phyloP scores from a whole-genome alignment of 1,140 invertebrate genomes.

The Anthonomus grandis region DNA sequence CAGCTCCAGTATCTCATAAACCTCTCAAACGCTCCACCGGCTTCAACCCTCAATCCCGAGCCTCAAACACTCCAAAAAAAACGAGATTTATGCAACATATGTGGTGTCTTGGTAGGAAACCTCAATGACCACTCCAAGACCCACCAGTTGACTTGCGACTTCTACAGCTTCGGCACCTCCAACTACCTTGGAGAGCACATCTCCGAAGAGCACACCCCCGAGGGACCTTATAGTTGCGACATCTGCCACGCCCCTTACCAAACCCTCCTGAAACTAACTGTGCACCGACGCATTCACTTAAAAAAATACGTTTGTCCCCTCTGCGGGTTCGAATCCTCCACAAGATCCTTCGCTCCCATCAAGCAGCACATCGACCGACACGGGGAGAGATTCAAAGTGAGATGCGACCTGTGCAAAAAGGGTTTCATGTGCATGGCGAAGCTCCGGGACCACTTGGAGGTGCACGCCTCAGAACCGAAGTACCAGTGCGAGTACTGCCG shows the following conservation, averaged over 20 bases:
- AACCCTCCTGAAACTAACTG: constrained; percentile 6
- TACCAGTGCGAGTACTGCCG: constrained; percentile 50
- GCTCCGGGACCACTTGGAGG: constrained; percentile 48
- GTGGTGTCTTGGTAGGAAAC: not conserved
- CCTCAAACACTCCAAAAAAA: not conserved
- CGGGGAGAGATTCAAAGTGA: constrained; percentile 49
- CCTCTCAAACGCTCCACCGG: too few relatives aligned
- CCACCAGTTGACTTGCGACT: constrained; percentile 12
- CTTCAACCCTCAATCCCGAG: too few relatives aligned
- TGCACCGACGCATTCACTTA: constrained; percentile 20
- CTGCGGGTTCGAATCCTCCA: constrained; percentile 19
- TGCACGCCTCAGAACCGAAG: constrained; percentile 31
- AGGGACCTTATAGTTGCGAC: constrained; percentile 16
- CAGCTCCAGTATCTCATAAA: too few relatives aligned
- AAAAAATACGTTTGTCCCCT: constrained; percentile 20
- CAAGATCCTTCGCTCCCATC: constrained; percentile 14
- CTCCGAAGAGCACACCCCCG: constrained; percentile 14
- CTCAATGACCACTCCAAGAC: constrained; percentile 6
- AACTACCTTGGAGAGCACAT: constrained; percentile 53
- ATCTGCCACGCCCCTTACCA: constrained; percentile 23
- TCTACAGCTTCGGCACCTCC: not conserved
- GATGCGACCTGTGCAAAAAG: constrained; percentile 51
- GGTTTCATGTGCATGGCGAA: constrained; percentile 49
- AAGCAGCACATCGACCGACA: constrained; percentile 50
- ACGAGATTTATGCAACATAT: not conserved